Base-by-base conservation (phyloP, 2,888 invertebrate genomes). In the Mimas tiliae region DNA sequence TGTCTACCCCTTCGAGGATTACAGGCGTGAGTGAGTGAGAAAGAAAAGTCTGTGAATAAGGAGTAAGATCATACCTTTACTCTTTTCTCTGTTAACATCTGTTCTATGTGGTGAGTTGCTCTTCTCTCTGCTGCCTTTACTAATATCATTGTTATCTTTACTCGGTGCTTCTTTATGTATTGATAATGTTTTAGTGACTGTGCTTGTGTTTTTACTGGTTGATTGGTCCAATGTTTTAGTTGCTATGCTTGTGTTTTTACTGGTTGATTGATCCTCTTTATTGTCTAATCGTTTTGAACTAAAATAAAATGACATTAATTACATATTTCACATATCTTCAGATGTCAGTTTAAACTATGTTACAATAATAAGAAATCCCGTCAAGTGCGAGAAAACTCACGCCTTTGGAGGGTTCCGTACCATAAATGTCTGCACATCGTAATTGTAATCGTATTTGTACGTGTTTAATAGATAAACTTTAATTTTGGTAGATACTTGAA, bases 271-370 rank as follows among this genome's bases (percentile, higher is more conserved):
- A 1, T 11, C 38, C 34, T 38, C 27, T 14, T 14, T 12, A 19
- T 34, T 58, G 7, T 9, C 11, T 19, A 12, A 48, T n/a, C 48
- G 55, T 12, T 19, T 65, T 65, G 58, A 58, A 21, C 65, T 65
- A 19, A 19, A 65, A 50, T 6, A 9, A 0, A 48, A 38, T 16
- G 0, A 6, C 7, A n/a, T 45, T 4, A 1, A 45, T 9, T 14
- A 12, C 4, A 45, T 3, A 27, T 27, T 27, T 27, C 4, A 27
- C 27, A 27, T 27, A 1, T 27, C 4, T 27, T 42, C 2, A 6
- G 2, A 6, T 42, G 2, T 6, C 7, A 42, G 8, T 42, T 2
- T 2, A 6, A 42, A 27, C 27, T 27, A 27, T 27, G 27, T 3
- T 27, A 27, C 27, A 3, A 27, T 27, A 1, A 27, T 27, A 27